Evolutionary conservation across 2,797 vertebrate genomes (phyloP), one percentile per base, ranked within the genome.

Genomic region (Etheostoma perlongum): DNA sequence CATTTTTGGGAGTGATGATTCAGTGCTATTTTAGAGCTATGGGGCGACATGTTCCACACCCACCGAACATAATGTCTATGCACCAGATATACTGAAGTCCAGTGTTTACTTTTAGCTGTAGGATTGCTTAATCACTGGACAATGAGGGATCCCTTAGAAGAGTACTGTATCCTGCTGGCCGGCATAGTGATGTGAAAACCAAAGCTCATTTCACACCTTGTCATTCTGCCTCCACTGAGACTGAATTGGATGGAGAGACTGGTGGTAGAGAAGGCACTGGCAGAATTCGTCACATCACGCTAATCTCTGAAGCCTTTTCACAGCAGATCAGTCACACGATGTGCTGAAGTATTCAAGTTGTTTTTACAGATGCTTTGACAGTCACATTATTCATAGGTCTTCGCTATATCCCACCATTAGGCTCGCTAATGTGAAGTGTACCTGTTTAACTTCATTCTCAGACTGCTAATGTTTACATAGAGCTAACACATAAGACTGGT

Each of bases 181-280:
- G 19, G 30, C 33, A 47, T 51, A 61, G 12, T 49, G 67, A 75
- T 77, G 79, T 74, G 87, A 78, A 82, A 84, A 86, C 72, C 63
- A 78, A 88, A 86, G 87, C 88, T 85, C 66, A 78, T 91, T 89
- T 92, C 83, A 88, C 89, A 89, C 90, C 85, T 83, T 72, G 81
- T 83, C 79, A 73, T 44, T 73, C 66, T 47, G 59, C 76, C 75
- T 91, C 74, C 81, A 19, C 81, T 30, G 82, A 72, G 82, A 72
- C 78, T 65, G 59, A 18, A 13, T 49, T 61, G 80, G 70, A 83
- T 54, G 14, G 52, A 77, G 77, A 54, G 65, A 21, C 51, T 40
- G 61, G 44, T 30, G 74, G 57, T n/a, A 79, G 75, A 75, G 74
- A 49, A 65, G 71, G 11, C 53, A 30, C 67, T n/a, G 48, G 65